These are phyloP conservation scores for Sebastolobus altivelis DNA, from an alignment of 2,797 vertebrate genomes.

Conservation along the genomic window DNA sequence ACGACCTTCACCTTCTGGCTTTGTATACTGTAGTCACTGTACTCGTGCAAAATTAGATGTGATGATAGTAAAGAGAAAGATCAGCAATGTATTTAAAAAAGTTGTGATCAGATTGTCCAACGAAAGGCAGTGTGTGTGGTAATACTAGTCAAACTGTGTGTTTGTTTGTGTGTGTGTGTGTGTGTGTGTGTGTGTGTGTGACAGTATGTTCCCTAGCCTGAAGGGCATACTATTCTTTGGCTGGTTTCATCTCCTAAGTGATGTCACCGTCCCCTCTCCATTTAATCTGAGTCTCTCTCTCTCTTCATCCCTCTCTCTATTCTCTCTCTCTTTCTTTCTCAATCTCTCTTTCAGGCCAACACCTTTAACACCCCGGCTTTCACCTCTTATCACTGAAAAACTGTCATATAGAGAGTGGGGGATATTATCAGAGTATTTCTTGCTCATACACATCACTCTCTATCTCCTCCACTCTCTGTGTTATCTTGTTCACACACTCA, in stretches of 20 bases:
- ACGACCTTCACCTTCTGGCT: background rate
- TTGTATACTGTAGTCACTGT: background rate
- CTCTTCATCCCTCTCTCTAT: slow-evolving; percentile 10
- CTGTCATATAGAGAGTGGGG: slow-evolving; percentile 46
- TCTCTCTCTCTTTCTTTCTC: slow-evolving; percentile 25
- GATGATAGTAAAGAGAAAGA: background rate
- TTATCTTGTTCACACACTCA: slow-evolving; percentile 51
- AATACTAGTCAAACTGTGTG: slow-evolving; percentile 14
- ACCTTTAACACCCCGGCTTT: slow-evolving; percentile 54
- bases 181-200: slow-evolving; percentile 9
- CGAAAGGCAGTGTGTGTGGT: background rate
- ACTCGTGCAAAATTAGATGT: background rate
- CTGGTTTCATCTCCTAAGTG: slow-evolving; percentile 75
- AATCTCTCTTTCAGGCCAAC: slow-evolving; percentile 48
- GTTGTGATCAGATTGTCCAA: background rate
- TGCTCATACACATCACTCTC: slow-evolving; percentile 49
- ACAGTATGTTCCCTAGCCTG: slow-evolving; percentile 47
- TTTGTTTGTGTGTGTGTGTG: slow-evolving; percentile 31
- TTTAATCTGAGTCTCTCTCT: slow-evolving; percentile 51
- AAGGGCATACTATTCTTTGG: slow-evolving; percentile 67
- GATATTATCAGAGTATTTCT: slow-evolving; percentile 67
- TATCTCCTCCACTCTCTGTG: slow-evolving; percentile 34
- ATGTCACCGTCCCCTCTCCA: slow-evolving; percentile 66
- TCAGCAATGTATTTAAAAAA: background rate
- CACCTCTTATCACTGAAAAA: slow-evolving; percentile 64